Percentiles rank a stretch among this genome's conserved stretches.
Conservation (phyloP, 2,797 vertebrate genomes). For the Holocentrus rufus region DNA sequence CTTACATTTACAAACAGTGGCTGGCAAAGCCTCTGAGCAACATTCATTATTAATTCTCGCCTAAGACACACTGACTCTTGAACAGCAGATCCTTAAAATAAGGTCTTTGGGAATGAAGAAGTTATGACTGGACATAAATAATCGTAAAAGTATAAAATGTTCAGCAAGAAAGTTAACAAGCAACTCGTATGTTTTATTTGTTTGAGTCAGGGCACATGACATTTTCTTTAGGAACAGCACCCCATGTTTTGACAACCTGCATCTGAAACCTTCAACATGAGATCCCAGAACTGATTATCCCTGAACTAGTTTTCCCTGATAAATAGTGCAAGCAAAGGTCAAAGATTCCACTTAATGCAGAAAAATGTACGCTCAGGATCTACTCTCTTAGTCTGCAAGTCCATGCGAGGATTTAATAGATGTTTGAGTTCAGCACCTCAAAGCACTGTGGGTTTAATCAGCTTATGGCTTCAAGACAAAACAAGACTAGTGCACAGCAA, state of each 20-base stretch:
- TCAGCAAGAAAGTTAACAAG: too few species aligned
- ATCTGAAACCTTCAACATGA: background rate
- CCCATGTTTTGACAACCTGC: background rate
- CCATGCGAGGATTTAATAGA: background rate
- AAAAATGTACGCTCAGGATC: background rate
- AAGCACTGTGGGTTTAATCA: constrained; percentile 40
- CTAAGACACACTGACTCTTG: constrained; percentile 28
- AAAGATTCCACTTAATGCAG: background rate
- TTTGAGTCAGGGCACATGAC: too few species aligned
- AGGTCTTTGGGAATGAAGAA: background rate
- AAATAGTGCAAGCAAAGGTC: background rate
- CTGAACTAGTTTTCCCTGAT: too few species aligned
- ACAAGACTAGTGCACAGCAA: constrained; percentile 4
- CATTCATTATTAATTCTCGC: constrained; percentile 71
- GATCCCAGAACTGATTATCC: background rate
- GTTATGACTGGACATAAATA: too few species aligned
- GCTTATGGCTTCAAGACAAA: constrained; percentile 45
- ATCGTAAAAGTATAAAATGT: too few species aligned
- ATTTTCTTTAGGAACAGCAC: too few species aligned
- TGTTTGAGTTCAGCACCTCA: background rate
- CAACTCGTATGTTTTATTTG: too few species aligned
- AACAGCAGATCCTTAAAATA: background rate
- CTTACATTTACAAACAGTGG: constrained; percentile 65
- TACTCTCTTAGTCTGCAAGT: background rate
- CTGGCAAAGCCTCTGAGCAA: constrained; percentile 44